Conservation (phyloP, 53 echinoderm and acorn worm genomes). For the Mesocentrotus franciscanus region DNA sequence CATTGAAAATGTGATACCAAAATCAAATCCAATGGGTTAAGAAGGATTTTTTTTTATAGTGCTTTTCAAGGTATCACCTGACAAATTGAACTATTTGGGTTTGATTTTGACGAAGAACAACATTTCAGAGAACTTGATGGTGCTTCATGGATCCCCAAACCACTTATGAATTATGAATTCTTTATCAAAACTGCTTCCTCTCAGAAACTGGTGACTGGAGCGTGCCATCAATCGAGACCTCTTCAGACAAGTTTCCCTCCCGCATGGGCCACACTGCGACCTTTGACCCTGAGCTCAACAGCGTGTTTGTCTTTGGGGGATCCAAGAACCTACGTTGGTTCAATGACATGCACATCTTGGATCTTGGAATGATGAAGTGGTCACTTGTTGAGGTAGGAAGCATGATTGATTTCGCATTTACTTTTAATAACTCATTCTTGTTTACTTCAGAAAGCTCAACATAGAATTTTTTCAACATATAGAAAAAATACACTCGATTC, state of each 20-base stretch:
- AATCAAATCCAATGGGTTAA: too few species aligned
- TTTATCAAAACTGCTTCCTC: neutral
- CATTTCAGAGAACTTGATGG: too few species aligned
- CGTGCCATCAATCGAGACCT: conserved; percentile 67
- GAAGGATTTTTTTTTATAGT: too few species aligned
- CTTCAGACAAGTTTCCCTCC: conserved; percentile 77
- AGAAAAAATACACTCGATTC: too few species aligned
- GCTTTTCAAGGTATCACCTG: too few species aligned
- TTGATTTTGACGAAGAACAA: too few species aligned
- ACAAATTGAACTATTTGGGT: too few species aligned
- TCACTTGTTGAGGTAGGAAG: conserved; percentile 78
- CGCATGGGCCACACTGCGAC: conserved; percentile 95
- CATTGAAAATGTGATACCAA: too few species aligned
- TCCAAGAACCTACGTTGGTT: conserved; percentile 97
- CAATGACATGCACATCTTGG: conserved; percentile 90
- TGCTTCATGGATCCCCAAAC: neutral
- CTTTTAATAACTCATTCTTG: neutral
- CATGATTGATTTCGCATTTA: neutral
- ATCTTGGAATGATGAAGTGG: conserved; percentile 87
- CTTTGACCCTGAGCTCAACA: conserved; percentile 78
- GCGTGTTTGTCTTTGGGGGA: conserved; percentile 91
- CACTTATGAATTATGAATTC: neutral
- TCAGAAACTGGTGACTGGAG: conserved; percentile 80
- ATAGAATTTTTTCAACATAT: neutral
- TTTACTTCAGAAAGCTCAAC: neutral